phyloP scores from a whole-genome alignment of 2,113 vertebrate species.

The Macquaria ambigua region DNA sequence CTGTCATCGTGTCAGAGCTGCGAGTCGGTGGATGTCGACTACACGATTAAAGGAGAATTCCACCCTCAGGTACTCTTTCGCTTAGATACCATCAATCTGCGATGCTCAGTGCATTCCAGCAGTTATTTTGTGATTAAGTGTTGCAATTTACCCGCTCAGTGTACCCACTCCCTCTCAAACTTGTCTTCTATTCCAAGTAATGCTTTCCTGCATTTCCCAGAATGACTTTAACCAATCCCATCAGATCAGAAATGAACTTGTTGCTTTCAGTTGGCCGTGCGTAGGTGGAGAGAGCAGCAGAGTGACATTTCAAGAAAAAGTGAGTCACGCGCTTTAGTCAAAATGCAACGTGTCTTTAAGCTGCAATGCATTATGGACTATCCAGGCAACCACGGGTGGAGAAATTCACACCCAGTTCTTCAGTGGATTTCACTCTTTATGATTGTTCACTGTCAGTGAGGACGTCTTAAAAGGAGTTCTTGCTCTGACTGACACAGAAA shows the following conservation, averaged over 20 bases:
- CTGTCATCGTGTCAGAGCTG: conserved; percentile 31
- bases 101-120: conserved; percentile 32
- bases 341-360: conserved; percentile 29
- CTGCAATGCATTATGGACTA: conserved; percentile 32
- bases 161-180: conserved; percentile 42
- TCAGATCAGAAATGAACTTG: conserved; percentile 53
- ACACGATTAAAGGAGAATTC: conserved; percentile 59
- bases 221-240: conserved; percentile 45
- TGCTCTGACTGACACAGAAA: neutral
- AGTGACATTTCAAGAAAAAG: conserved; percentile 57
- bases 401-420: conserved; percentile 11
- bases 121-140: conserved; percentile 71
- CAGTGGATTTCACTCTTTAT: conserved; percentile 17
- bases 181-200: conserved; percentile 44
- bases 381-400: conserved; percentile 18
- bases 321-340: conserved; percentile 44
- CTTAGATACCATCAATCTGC: conserved; percentile 60
- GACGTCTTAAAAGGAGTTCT: neutral
- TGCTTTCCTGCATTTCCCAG: conserved; percentile 48
- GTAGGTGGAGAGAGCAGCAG: conserved; percentile 42
- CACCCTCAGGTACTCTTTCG: conserved; percentile 52
- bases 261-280: conserved; percentile 42
- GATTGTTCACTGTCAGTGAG: conserved; percentile 4
- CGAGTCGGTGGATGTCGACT: conserved; percentile 43
- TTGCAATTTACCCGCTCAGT: conserved; percentile 48